Conservation (phyloP, 2,797 vertebrate species). For the Gadopsis marmoratus region DNA sequence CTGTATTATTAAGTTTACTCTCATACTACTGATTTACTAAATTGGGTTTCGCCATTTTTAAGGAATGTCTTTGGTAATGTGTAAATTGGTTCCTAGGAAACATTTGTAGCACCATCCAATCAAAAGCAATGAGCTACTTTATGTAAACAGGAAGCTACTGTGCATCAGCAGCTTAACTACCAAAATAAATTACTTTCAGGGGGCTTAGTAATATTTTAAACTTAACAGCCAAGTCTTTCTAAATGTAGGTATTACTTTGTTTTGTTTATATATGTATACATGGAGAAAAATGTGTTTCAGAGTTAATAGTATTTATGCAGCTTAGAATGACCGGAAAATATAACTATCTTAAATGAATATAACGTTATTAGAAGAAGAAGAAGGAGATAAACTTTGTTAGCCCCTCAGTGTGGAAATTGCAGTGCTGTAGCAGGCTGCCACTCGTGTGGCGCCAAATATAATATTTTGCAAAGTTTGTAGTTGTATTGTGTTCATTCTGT, state of each 20-base stretch:
- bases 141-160: not conserved
- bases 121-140: not conserved
- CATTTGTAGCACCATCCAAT: not conserved
- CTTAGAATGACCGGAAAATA: not conserved
- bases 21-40: not conserved
- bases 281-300: not conserved
- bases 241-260: not conserved
- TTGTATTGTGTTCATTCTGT: not conserved
- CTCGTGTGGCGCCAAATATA: too few relatives aligned
- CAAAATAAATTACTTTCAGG: not conserved
- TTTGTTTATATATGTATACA: not conserved
- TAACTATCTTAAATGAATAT: too few relatives aligned
- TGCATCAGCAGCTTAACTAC: conserved; percentile 4
- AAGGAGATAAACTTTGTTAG: too few relatives aligned
- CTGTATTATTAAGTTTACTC: not conserved
- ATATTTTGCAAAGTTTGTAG: not conserved
- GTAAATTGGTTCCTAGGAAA: not conserved
- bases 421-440: too few relatives aligned
- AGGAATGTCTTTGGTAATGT: not conserved
- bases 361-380: too few relatives aligned
- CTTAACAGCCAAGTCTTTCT: not conserved
- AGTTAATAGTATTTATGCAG: not conserved
- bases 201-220: not conserved
- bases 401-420: too few relatives aligned
- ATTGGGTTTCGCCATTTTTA: not conserved